Percentiles rank a stretch among this genome's conserved stretches.
Evolutionary conservation across 2,797 vertebrate genomes (phyloP).

Genomic region (Eupleurogrammus muticus): DNA sequence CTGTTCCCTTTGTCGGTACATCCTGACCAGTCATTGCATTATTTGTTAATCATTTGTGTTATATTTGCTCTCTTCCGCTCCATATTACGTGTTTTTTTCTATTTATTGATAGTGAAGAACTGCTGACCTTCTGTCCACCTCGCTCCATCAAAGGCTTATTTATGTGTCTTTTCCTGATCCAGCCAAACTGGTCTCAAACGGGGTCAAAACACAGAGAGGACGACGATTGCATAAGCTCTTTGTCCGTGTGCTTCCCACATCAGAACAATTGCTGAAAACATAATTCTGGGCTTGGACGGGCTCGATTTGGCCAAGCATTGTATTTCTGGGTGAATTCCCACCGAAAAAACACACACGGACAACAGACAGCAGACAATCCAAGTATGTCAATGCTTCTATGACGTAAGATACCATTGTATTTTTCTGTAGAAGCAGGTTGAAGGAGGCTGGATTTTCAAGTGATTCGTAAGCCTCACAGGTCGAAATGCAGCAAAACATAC

Average conservation of each 20-base stretch:
- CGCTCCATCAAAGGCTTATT: conserved; percentile 44
- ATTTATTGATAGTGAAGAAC: conserved; percentile 45
- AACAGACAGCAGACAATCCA: conserved; percentile 21
- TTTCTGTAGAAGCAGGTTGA: not conserved
- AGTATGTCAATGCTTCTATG: conserved; percentile 34
- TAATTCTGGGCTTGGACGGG: conserved; percentile 49
- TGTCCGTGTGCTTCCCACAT: conserved; percentile 60
- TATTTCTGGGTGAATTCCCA: conserved; percentile 52
- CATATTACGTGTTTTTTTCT: conserved; percentile 38
- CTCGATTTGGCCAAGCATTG: conserved; percentile 33
- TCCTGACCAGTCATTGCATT: conserved; percentile 19
- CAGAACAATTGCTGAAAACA: conserved; percentile 72
- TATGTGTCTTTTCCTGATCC: conserved; percentile 58
- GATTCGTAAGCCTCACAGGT: not conserved
- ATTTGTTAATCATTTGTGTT: conserved; percentile 31
- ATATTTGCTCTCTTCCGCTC: conserved; percentile 33
- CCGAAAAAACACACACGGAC: conserved; percentile 40
- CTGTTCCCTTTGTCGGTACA: not conserved
- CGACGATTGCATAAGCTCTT: conserved; percentile 65
- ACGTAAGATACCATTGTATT: conserved; percentile 46
- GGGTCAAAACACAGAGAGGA: conserved; percentile 44
- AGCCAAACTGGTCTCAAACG: conserved; percentile 21
- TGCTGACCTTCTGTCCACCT: conserved; percentile 24
- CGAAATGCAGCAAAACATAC: too few relatives aligned
- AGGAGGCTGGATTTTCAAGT: not conserved